phyloP scores from a whole-genome alignment of 2,888 invertebrate species.

The Lamellibrachia satsuma region DNA sequence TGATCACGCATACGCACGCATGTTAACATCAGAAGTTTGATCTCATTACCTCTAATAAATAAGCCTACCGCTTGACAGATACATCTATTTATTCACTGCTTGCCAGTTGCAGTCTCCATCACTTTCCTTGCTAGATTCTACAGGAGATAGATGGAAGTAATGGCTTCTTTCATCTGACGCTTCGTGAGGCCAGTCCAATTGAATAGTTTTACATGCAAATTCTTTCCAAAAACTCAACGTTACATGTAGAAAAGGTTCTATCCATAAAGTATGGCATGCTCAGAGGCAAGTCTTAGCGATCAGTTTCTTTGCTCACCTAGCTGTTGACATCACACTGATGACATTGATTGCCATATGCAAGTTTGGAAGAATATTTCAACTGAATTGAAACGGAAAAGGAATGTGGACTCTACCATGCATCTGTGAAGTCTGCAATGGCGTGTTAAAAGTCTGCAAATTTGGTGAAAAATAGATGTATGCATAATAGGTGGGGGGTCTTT shows the following conservation, averaged over 20 bases:
- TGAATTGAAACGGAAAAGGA: no score
- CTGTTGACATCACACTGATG: no score
- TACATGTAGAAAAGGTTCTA: not conserved
- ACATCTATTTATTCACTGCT: not conserved
- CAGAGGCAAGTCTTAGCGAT: not conserved
- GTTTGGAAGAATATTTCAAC: no score
- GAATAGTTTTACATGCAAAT: not conserved
- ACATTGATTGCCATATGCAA: no score
- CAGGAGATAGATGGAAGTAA: not conserved
- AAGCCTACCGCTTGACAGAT: not conserved
- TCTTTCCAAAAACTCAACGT: not conserved
- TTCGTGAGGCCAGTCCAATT: not conserved
- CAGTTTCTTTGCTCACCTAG: no score
- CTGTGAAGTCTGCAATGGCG: no score
- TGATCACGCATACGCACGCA: not conserved
- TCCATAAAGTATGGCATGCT: not conserved
- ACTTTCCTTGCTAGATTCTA: not conserved
- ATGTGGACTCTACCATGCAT: no score
- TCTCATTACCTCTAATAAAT: not conserved
- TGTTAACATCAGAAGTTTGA: not conserved
- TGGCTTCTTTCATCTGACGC: not conserved
- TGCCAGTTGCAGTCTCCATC: not conserved
- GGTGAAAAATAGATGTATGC: no score
- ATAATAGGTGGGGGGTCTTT: no score
- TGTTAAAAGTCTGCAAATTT: no score